Base-by-base conservation (phyloP, 2,113 vertebrate genomes). In the Amphiprion percula region DNA sequence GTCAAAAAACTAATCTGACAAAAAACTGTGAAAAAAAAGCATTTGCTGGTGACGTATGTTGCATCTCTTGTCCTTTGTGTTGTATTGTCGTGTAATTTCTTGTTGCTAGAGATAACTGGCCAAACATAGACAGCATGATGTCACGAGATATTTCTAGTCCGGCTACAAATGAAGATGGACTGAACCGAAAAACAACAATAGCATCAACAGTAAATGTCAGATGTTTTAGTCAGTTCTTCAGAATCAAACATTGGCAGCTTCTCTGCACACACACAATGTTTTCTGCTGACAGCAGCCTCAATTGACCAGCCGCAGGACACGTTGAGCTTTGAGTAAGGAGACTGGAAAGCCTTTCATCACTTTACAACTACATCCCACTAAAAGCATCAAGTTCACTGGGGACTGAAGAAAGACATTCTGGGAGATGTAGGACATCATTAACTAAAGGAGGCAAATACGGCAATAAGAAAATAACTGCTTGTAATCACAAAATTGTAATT, bases 271-370 rank as follows among this genome's bases (percentile, higher is more conserved):
- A 73, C 44, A 10, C 23, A 49, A 5, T 68, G 68, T 86, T 83
- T 81, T 64, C 58, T 68, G 28, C 56, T 64, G 77, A 74, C 39
- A 56, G 84, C 63, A 58, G 71, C 46, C 62, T 62, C 44, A 59
- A 37, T 53, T 33, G 26, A 76, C 30, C 77, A 65, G 74, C 74
- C 64, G 17, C 49, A 15, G 69, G 61, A 74, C 68, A 79, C 56
- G 56, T 55, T 67, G 72, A 47, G 44, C 82, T 59, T 44, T 52
- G 46, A 77, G 41, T 14, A 46, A 26, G 59, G 47, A 19, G 7
- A 41, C 64, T 39, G 65, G 61, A 84, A 87, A 69, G 66, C 55
- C 80, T 89, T 85, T 88, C 78, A 86, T 83, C 69, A 67, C 10
- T 1, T 59, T 59, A 77, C 70, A 74, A 78, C 81, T 69, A 86